Evolutionary conservation across 2,113 vertebrate species (phyloP), one percentile per base, ranked within the genome.

Genomic region (Saimiri boliviensis): DNA sequence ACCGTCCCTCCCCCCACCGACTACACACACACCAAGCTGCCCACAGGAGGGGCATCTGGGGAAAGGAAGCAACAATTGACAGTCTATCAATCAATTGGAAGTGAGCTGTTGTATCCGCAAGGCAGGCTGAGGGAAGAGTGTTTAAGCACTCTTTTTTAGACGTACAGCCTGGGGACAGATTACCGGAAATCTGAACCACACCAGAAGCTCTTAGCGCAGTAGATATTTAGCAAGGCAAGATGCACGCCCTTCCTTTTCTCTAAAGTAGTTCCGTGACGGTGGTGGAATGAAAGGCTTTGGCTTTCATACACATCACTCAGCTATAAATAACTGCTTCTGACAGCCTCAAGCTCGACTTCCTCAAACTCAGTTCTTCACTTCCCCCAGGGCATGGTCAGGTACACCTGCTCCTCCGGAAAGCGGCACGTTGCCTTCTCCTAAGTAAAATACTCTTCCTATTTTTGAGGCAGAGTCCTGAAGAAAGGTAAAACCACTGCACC

Each of bases 341-440:
- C 19, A 52, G 60, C 84, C 52, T 97, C 86, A 92, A 23, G 16
- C 52, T 56, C 60, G 54, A 96, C 96, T 98, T 98, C 96, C 94
- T 91, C 77, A 94, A 95, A 83, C 70, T 76, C 17, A 66, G 23
- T 40, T 83, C 86, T 91, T 93, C 74, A 86, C 94, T 96, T 97
- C 95, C 97, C 42, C 76, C 19, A 25, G 1, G 6, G 60, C 45
- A 52, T 84, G 86, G 60, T 81, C 94, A 93, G 47, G 49, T 23
- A 70, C 58, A 92, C 93, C 86, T 87, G 91, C 40, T 80, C 70
- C 94, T 76, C 71, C 5, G 66, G 42, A 94, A 60, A 73, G 2
- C 0, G 5, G 83, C 42, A 19, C 12, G 5, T 19, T 16, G 58
- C n/a, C 56, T 80, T 92, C 49, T 70, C 73, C 35, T 52, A 8